Conservation (phyloP, 2,797 vertebrate species). For the Rhynchonycteris naso region DNA sequence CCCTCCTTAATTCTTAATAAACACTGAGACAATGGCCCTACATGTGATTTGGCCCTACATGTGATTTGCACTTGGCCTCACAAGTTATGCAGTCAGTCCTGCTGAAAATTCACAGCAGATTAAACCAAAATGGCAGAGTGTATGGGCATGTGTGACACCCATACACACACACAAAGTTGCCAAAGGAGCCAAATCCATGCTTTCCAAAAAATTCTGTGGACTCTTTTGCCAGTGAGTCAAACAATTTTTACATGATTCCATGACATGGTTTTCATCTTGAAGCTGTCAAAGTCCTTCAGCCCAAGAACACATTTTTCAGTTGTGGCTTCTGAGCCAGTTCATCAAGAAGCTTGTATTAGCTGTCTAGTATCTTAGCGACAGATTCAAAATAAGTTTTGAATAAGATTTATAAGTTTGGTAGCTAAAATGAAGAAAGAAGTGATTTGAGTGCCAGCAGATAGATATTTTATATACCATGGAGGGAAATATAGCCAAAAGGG, state of each 20-base stretch:
- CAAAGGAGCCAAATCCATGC: background rate
- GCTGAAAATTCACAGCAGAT: background rate
- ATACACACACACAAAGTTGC: background rate
- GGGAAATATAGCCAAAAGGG: background rate
- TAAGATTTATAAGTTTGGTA: background rate
- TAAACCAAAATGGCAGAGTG: background rate
- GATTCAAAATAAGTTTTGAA: background rate
- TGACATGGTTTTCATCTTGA: background rate
- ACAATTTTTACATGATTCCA: background rate
- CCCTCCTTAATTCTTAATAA: background rate
- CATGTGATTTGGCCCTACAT: background rate
- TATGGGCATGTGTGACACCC: background rate
- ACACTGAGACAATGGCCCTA: background rate
- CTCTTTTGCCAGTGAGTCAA: background rate
- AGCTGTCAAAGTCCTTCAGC: background rate
- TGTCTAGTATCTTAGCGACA: background rate
- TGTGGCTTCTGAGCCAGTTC: background rate
- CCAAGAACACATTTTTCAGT: background rate
- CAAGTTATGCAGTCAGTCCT: background rate
- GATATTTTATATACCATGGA: background rate
- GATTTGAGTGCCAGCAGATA: background rate
- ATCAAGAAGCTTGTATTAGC: background rate
- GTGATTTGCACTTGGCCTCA: background rate
- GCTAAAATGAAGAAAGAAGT: background rate
- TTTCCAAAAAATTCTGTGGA: background rate